Conservation (phyloP, 2,888 invertebrate genomes). For the Lucinisca nassula region DNA sequence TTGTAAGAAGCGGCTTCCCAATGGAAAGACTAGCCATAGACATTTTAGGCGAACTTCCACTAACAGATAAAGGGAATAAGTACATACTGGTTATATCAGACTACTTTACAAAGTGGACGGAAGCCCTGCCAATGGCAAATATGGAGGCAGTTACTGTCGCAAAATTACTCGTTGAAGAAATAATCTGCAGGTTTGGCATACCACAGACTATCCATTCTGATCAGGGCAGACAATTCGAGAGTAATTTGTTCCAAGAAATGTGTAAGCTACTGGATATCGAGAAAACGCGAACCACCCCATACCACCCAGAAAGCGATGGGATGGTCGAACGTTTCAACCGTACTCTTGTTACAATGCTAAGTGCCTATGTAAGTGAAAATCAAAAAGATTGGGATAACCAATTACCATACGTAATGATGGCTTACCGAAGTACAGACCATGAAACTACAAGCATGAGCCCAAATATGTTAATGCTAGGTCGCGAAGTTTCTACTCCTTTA, state of each 20-base stretch:
- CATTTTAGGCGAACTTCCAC: conserved; percentile 16
- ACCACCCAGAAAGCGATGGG: too few species aligned
- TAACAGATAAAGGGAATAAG: background rate
- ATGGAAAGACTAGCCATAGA: conserved; percentile 20
- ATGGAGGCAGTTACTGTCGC: background rate
- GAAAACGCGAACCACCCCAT: background rate
- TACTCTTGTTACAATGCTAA: background rate
- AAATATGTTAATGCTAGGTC: too few species aligned
- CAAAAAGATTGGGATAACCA: too few species aligned
- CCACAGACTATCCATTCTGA: background rate
- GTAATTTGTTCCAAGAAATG: too few species aligned
- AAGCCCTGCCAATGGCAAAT: background rate
- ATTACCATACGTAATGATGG: too few species aligned
- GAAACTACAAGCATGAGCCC: too few species aligned
- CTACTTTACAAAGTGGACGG: background rate
- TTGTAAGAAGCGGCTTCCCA: conserved; percentile 2
- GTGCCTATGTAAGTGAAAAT: too few species aligned
- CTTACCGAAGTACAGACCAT: too few species aligned
- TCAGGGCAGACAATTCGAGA: background rate
- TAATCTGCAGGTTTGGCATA: background rate
- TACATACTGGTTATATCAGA: conserved; percentile 14
- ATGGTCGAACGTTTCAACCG: too few species aligned
- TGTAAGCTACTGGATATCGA: too few species aligned
- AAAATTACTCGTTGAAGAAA: background rate
- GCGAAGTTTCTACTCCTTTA: too few species aligned